Evolutionary conservation across 2,797 vertebrate genomes (phyloP), one percentile per base, ranked within the genome.

Genomic region (Euthynnus affinis): DNA sequence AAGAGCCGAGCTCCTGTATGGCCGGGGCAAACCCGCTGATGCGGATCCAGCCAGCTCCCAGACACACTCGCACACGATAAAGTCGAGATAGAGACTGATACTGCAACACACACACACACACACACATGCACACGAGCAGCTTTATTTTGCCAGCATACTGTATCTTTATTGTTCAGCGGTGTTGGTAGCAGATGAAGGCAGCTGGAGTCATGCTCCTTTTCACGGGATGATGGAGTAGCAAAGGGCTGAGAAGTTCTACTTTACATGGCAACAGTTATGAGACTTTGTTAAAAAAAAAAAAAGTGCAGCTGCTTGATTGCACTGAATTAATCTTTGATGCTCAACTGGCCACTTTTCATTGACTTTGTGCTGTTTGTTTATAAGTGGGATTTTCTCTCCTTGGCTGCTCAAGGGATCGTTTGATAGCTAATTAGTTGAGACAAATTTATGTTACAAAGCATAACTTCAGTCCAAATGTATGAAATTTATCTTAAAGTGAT

Each of bases 131-230:
- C 42, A 56, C 53, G 40, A 15, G 9, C 27, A 13, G 58, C 49
- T 67, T 34, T 25, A 59, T 37, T 64, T 57, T 87, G 68, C 76
- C 80, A 71, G 65, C 76, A n/a, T 71, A 42, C 34, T 40, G 22
- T 46, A 61, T 82, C 78, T 81, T 82, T 52, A 71, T 73, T 85
- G 73, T 82, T 83, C 62, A 49, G 74, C 56, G 71, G 67, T 63
- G 78, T 46, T 71, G 61, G 64, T 49, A 55, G 71, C 66, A 86
- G 79, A 89, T 86, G 77, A 87, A 84, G 67, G 80, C 48, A 46
- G 68, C 0, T 14, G 34, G 63, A 74, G 81, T 84, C 78, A 73
- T 5, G 83, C 29, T 68, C n/a, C 61, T 74, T 57, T 78, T 71
- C 75, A 71, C 68, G 8, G 51, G 66, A 61, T 74, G 77, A 77